phyloP scores from a whole-genome alignment of 2,797 vertebrate species.

The Sebastolobus altivelis region DNA sequence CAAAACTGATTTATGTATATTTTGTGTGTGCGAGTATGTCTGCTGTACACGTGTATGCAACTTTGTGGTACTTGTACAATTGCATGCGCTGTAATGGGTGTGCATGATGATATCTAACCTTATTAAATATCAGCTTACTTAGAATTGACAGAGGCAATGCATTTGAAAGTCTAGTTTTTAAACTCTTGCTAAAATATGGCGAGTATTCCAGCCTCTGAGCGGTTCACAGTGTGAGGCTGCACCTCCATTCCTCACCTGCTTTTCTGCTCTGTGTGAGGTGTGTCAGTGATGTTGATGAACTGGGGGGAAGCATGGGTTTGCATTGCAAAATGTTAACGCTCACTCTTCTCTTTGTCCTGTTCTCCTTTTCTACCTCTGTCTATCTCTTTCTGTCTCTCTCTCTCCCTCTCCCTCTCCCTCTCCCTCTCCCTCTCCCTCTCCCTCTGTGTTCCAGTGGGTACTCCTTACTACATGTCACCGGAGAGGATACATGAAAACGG shows the following conservation, averaged over 20 bases:
- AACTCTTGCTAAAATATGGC: slow-evolving; percentile 14
- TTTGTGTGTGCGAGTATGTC: slow-evolving; percentile 49
- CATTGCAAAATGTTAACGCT: slow-evolving; percentile 63
- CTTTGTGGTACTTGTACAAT: slow-evolving; percentile 43
- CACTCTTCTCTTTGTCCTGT: slow-evolving; percentile 54
- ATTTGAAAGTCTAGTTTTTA: slow-evolving; percentile 18
- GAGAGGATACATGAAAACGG: slow-evolving; percentile 90
- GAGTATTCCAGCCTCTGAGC: slow-evolving; percentile 24
- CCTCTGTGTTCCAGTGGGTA: slow-evolving; percentile 91
- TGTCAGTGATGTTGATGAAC: slow-evolving; percentile 75
- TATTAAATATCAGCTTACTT: slow-evolving; percentile 36
- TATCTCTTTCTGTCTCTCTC: slow-evolving; percentile 14
- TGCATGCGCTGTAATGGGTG: slow-evolving; percentile 27
- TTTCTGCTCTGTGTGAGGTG: slow-evolving; percentile 31
- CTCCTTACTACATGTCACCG: slow-evolving; percentile 93
- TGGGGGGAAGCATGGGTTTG: slow-evolving; percentile 38
- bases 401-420: slow-evolving; percentile 3
- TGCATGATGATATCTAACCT: slow-evolving; percentile 30
- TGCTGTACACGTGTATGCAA: slow-evolving; percentile 42
- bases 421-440: slow-evolving; percentile 4
- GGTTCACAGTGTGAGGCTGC: slow-evolving; percentile 39
- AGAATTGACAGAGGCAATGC: slow-evolving; percentile 29
- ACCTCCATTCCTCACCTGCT: slow-evolving; percentile 28
- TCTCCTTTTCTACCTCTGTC: slow-evolving; percentile 41
- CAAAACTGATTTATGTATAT: slow-evolving; percentile 76